A percentile compares a stretch with the other conserved stretches of the same genome.
These are phyloP conservation scores for rabbit (Oryctolagus cuniculus) DNA, from an alignment of 2,113 vertebrate species.

Conservation along the genomic window mOryCun1.1 NC_091449.1:48941501-48942000, in stretches of 20 bases:
- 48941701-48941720: background rate
- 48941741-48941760: background rate
- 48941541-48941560: too few relatives aligned
- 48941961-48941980: background rate
- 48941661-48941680: too few relatives aligned
- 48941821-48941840: background rate
- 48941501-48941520: too few relatives aligned
- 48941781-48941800: accelerated
- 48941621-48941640: background rate
- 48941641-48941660: background rate
- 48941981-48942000: background rate
- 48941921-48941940: too few relatives aligned
- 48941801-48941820: accelerated
- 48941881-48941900: accelerated
- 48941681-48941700: background rate
- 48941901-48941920: background rate
- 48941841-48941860: background rate
- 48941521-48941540: too few relatives aligned
- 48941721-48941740: background rate
- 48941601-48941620: background rate
- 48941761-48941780: background rate
- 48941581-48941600: background rate
- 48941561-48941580: background rate
- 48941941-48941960: background rate
- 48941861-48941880: accelerated